Evolutionary conservation across 2,113 vertebrate genomes (phyloP), one percentile per base, ranked within the genome.

Genomic region (Neogale vison): DNA sequence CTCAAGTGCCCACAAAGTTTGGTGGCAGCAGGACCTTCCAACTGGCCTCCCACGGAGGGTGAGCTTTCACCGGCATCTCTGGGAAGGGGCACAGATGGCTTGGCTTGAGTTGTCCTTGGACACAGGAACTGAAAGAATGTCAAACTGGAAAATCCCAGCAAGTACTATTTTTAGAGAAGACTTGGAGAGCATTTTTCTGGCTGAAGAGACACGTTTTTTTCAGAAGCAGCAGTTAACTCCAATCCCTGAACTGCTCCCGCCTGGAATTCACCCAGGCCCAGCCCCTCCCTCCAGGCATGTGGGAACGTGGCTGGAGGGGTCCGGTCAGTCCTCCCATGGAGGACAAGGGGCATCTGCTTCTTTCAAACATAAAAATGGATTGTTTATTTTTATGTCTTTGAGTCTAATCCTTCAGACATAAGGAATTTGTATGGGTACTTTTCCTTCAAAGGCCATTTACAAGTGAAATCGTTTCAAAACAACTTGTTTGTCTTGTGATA

Each of bases 131-230:
- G 20, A 93, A 97, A 94, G 97, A 98, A 98, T 97, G 96, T 97
- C 76, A 72, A 93, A 79, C 74, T 97, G 98, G 97, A 98, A 98
- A 97, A 97, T 97, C 96, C 95, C 95, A 45, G 90, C 12, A 23
- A 92, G 94, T 59, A 85, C 97, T 98, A 98, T 98, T 98, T 98
- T 98, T 98, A 97, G 97, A 96, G 96, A 57, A 34, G 87, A 71
- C 84, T 94, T 84, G 55, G 88, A 95, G 95, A 92, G 69, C 87
- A 82, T 95, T 97, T 97, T 97, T 97, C 89, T 14, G 10, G 84
- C 93, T 85, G 90, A 95, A 95, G 92, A 81, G 92, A 96, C 69
- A 55, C 52, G 83, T 77, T 96, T 79, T 93, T 93, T 98, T 94
- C 87, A 88, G 76, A 96, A 97, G 94, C 90, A 90, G 92, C 92